These are phyloP conservation scores for Stratiomys singularior DNA, from an alignment of 2,888 invertebrate species.

Conservation along the genomic window DNA sequence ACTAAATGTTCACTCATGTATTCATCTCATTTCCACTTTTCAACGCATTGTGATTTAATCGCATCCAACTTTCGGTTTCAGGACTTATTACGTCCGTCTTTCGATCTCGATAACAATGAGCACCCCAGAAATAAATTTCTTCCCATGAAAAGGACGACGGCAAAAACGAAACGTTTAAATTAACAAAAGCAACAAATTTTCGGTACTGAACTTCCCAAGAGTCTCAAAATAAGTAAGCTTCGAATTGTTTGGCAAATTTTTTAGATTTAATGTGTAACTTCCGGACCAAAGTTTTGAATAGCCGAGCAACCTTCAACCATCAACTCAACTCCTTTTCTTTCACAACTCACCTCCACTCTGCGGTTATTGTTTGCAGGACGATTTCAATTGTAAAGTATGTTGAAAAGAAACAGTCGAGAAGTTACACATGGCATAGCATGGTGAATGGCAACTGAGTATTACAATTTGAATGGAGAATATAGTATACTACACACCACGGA, in stretches of 20 bases:
- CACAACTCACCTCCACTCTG: neutral
- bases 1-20: neutral
- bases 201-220: neutral
- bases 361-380: neutral
- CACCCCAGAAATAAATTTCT: neutral
- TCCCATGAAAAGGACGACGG: neutral
- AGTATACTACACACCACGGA: neutral
- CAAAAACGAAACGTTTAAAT: neutral
- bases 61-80: neutral
- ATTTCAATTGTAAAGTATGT: neutral
- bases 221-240: neutral
- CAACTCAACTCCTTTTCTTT: neutral
- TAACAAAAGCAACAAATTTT: neutral
- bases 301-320: neutral
- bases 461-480: slow-evolving; percentile 29
- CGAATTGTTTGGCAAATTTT: slow-evolving; percentile 24
- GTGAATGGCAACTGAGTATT: neutral
- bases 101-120: neutral
- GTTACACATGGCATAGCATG: slow-evolving; percentile 5
- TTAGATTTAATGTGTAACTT: slow-evolving; percentile 3
- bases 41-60: neutral
- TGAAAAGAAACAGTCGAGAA: neutral
- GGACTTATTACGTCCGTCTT: neutral
- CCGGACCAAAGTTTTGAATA: neutral
- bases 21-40: neutral